Base-by-base conservation (phyloP, 2,113 vertebrate species). In the Corydoras sp. region DNA sequence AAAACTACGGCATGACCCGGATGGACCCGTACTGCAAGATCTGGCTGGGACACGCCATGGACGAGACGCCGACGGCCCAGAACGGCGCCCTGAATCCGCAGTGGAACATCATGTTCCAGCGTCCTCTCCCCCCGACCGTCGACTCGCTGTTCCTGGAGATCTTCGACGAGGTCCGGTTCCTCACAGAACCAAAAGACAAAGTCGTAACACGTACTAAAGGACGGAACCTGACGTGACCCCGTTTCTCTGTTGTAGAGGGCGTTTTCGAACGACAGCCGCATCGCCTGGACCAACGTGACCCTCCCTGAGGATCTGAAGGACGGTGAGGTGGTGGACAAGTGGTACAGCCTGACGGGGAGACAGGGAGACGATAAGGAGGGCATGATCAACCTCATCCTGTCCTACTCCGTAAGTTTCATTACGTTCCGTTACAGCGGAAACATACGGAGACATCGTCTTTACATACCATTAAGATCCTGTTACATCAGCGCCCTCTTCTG, bases 381-480 rank as follows among this genome's bases (percentile, higher is more conserved):
- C 84, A 98, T 99, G 96, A 97, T 99, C 86, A 99, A 99, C 88
- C 89, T 99, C 60, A 92, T 99, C 73, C 92, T 99, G 94, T 95
- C 95, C 0, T 97, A 93, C 65, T 82, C 96, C 82, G 97, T 99
- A 81, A 95, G 96, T 79, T 0, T 2, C n/a, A 43, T 4, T 48
- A 1, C 10, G 13, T 13, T 79, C 18, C 18, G 2, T 24, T 24
- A 24, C 2, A 2, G 18, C 18, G 18, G 18, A 24, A 24, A 24
- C 18, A 24, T 24, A 2, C 18, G 18, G 18, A 24, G 18, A 24
- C 18, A 24, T 24, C 18, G 18, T 24, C 2, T 24, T 24, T 24
- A 24, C n/a, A 24, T 24, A 24, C 18, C 18, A 24, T 24, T 24
- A 24, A 24, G 18, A 24, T 24, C 18, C 18, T 2, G 18, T 24